phyloP scores from a whole-genome alignment of 1,140 invertebrate species.

The Ooceraea biroi region DNA sequence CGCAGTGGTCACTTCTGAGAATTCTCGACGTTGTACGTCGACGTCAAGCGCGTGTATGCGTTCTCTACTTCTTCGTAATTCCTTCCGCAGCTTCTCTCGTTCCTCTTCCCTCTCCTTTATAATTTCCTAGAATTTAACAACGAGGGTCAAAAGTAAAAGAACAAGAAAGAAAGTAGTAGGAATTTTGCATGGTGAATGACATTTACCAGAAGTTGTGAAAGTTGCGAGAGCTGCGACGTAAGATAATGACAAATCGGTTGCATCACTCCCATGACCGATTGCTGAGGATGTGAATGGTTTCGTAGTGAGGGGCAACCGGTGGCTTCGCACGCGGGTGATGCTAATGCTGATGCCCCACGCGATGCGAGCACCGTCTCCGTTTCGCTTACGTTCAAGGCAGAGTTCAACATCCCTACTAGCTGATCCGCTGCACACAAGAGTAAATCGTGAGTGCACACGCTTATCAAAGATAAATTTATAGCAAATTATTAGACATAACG shows the following conservation, averaged over 20 bases:
- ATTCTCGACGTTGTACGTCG: conserved; percentile 81
- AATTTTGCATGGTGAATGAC: not conserved
- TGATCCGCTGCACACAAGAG: conserved; percentile 84
- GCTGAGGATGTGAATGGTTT: conserved; percentile 76
- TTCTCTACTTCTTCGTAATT: conserved; percentile 90
- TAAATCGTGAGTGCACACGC: not conserved
- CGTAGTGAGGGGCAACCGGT: conserved; percentile 78
- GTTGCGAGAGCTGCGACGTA: conserved; percentile 85
- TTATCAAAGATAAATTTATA: not conserved
- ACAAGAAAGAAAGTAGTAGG: not conserved
- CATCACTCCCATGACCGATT: conserved; percentile 84
- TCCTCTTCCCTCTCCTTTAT: conserved; percentile 92
- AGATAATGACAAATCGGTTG: conserved; percentile 85
- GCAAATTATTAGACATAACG: not conserved
- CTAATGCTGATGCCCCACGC: conserved; percentile 66
- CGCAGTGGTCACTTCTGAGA: conserved; percentile 66
- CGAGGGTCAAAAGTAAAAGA: not conserved
- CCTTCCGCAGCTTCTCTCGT: conserved; percentile 90
- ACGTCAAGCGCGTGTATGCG: conserved; percentile 89
- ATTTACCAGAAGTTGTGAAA: conserved; percentile 87
- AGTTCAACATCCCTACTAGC: conserved; percentile 86
- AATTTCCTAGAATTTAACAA: conserved; percentile 87
- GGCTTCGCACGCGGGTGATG: conserved; percentile 76
- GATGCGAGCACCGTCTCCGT: conserved; percentile 85
- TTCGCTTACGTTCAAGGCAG: conserved; percentile 86